These are phyloP conservation scores for Elephas maximus DNA, from an alignment of 2,113 vertebrate species.

Conservation along the genomic window DNA sequence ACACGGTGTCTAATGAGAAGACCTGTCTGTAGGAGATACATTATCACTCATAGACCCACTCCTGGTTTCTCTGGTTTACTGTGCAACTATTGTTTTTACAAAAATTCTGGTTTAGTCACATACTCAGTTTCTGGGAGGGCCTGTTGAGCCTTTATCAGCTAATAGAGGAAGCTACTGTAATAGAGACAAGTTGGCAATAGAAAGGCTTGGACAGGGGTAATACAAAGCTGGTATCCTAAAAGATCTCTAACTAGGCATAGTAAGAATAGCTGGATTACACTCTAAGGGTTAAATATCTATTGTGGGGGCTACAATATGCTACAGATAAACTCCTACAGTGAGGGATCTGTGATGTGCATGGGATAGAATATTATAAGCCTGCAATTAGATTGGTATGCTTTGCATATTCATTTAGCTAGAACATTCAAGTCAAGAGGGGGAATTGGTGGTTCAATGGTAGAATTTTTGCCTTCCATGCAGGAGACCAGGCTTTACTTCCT, in stretches of 20 bases:
- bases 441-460: not conserved
- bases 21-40: not conserved
- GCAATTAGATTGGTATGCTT: not conserved
- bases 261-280: not conserved
- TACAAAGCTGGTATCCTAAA: slow-evolving; percentile 1
- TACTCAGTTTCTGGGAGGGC: not conserved
- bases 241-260: not conserved
- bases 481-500: not conserved
- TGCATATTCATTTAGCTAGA: not conserved
- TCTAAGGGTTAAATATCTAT: not conserved
- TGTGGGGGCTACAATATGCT: not conserved
- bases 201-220: not conserved
- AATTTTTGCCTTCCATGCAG: not conserved
- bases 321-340: not conserved
- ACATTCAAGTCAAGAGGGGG: not conserved
- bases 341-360: not conserved
- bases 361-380: not conserved
- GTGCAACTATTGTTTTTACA: slow-evolving; percentile 17
- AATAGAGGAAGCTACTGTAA: not conserved
- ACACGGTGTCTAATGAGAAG: not conserved
- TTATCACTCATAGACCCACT: not conserved
- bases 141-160: not conserved
- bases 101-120: not conserved
- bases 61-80: not conserved
- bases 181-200: not conserved